Evolutionary conservation across 1,140 invertebrate species (phyloP), one percentile per base, ranked within the genome.

Genomic region (Drosophila nigromelanica): DNA sequence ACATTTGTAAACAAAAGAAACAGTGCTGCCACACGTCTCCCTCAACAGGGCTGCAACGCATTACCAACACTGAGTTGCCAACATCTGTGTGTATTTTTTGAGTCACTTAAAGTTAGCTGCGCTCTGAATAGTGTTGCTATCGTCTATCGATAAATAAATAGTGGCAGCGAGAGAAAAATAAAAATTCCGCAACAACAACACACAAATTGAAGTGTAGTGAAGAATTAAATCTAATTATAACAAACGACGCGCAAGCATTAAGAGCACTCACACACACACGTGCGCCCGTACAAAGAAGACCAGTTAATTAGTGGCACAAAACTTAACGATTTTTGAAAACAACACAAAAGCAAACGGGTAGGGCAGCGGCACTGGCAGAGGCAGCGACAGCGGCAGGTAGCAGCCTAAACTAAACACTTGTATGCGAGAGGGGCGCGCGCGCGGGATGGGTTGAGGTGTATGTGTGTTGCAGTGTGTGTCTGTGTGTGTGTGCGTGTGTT

Each of bases 181-280:
- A 74, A 74, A 74, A 70, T 73, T 73, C 71, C 71, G 55, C 60
- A 76, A 78, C 70, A 82, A 76, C 78, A 81, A 77, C 71, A 62
- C 75, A 75, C 71, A 60, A 76, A 79, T 67, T 62, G 47, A 71
- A 83, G 80, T 82, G 80, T 75, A 76, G 80, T 82, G 75, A 60
- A 78, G 73, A 68, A 85, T 73, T 83, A 87, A 86, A 86, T 86
- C 82, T 87, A 86, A 86, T 86, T 87, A 86, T 82, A 86, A 81
- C 55, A 69, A 76, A 59, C 62, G 37, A 64, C 48, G 66, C 52
- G 56, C 21, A 73, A 67, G 70, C 63, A 70, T 51, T 74, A 60
- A 45, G 21, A 63, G 62, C 64, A 63, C 42, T 24, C 40, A 58
- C 40, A 60, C 52, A 51, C 47, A 42, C 35, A 7, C 27, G 55